Base-by-base conservation (phyloP, 2,113 vertebrate species). In the Pteruthius melanotis region DNA sequence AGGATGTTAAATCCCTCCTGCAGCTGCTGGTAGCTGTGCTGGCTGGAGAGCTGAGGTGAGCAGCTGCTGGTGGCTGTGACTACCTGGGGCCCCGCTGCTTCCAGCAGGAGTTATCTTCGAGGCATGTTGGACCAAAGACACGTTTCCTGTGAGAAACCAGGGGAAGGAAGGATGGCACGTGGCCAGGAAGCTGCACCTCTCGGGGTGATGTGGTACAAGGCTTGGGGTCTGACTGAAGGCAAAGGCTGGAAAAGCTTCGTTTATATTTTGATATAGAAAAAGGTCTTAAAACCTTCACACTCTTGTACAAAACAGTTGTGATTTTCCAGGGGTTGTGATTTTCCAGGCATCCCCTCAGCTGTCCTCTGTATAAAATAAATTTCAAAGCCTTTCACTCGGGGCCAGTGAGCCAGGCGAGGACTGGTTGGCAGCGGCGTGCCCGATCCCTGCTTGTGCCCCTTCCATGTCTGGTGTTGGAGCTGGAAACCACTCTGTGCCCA, bases 351-450 rank as follows among this genome's bases (percentile, higher is more conserved):
- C 33, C 39, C 45, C 14, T 47, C 53, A 7, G 52, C 35, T 53
- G 6, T 54, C 20, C 49, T 69, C 33, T 27, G 0, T 13, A 5
- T 7, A 19, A 63, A 69, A 49, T 16, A 2, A 33, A 70, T 37
- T 9, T 2, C 30, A 23, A 30, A 68, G 57, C 47, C 26, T 65
- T 54, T 39, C 30, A 0, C 33, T 28, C 16, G 16, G 40, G n/a
- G 44, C 21, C 47, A 44, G 76, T 71, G 40, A 42, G 14, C 37
- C 30, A 3, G 76, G 5, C 2, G 0, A 24, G 49, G 70, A 16
- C n/a, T 8, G 10, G 15, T 3, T 23, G 60, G 54, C 49, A 27
- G 47, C 1, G 0, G 1, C 1, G 17, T 54, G 57, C 35, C 7
- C 0, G 0, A 15, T 22, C 56, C 42, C 39, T 61, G 22, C 19